Percentiles rank a stretch among this genome's conserved stretches.
Conservation (phyloP, 1,140 invertebrate species). For the fruit fly (Drosophila melanogaster) region DNA sequence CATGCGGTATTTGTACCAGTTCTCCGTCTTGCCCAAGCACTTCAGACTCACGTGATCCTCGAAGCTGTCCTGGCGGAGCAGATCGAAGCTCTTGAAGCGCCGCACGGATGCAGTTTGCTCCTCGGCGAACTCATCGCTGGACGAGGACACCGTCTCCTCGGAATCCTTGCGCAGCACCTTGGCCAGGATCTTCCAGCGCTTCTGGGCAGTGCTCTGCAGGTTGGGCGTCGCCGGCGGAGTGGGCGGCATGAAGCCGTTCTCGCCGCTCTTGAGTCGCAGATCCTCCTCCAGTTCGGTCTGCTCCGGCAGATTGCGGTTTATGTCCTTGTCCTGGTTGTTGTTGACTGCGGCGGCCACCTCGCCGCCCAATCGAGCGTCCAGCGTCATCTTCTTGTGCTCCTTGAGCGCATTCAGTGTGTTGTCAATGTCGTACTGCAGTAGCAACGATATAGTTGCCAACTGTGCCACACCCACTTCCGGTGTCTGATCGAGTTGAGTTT, state of each 20-base stretch:
- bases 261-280: slow-evolving; percentile 30
- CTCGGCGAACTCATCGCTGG: slow-evolving; percentile 72
- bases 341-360: slow-evolving; percentile 30
- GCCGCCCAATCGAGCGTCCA: slow-evolving; percentile 40
- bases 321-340: slow-evolving; percentile 38
- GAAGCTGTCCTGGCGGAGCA: slow-evolving; percentile 80
- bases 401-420: slow-evolving; percentile 83
- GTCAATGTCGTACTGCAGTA: slow-evolving; percentile 83
- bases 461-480: slow-evolving; percentile 44
- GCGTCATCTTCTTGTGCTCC: slow-evolving; percentile 59
- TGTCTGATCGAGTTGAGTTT: slow-evolving; percentile 18
- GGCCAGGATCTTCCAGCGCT: slow-evolving; percentile 89
- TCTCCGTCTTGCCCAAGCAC: slow-evolving; percentile 77
- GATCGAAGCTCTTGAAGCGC: slow-evolving; percentile 81
- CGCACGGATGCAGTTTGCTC: slow-evolving; percentile 78
- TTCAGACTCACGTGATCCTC: slow-evolving; percentile 76
- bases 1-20: slow-evolving; percentile 87
- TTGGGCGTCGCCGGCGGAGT: slow-evolving; percentile 77
- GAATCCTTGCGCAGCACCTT: slow-evolving; percentile 87
- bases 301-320: slow-evolving; percentile 41
- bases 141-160: slow-evolving; percentile 74
- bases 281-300: slow-evolving; percentile 50
- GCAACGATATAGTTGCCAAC: slow-evolving; percentile 72
- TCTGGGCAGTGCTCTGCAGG: slow-evolving; percentile 85
- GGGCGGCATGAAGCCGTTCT: slow-evolving; percentile 64